A percentile compares a stretch with the other conserved stretches of the same genome.
These are phyloP conservation scores for Hydroisotoma schaefferi DNA, from an alignment of 2,888 invertebrate genomes.

Conservation along the genomic window DNA sequence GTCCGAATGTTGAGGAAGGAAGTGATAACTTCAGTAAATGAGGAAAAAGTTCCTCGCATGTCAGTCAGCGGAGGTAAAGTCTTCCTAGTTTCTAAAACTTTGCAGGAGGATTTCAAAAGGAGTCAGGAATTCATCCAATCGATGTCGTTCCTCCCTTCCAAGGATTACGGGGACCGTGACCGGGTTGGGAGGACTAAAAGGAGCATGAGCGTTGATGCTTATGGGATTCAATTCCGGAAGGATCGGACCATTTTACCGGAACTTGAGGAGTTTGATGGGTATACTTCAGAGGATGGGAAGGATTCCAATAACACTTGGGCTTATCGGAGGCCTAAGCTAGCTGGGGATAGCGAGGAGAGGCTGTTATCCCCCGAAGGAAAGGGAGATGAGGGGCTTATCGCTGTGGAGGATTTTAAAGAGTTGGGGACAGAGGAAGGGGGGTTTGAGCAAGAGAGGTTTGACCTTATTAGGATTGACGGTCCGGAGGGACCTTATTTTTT, in stretches of 20 bases:
- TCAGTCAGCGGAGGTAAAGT: neutral
- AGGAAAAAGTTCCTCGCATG: neutral
- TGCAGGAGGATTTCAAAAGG: conserved; percentile 27
- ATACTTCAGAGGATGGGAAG: neutral
- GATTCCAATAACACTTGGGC: neutral
- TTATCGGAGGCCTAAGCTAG: neutral
- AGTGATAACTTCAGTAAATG: conserved; percentile 19
- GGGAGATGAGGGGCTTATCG: neutral
- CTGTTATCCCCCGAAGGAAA: neutral
- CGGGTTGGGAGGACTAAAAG: neutral
- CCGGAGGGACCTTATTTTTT: conserved; percentile 21
- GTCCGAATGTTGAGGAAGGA: conserved; percentile 41
- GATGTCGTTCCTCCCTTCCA: conserved; percentile 19
- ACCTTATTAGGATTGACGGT: conserved; percentile 21
- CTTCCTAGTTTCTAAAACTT: conserved; percentile 15
- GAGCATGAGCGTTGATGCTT: conserved; percentile 10
- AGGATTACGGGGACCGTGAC: neutral
- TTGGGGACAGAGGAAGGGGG: neutral
- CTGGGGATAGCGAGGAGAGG: neutral
- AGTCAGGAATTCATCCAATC: conserved; percentile 29
- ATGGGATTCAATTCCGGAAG: neutral
- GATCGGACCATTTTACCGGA: neutral
- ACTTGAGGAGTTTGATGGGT: neutral
- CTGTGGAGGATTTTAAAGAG: neutral
- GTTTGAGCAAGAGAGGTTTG: too few relatives aligned